Evolutionary conservation across 92 coral and sea anemone genomes (phyloP), one percentile per base, ranked within the genome.

Genomic region (Siderastrea siderea): DNA sequence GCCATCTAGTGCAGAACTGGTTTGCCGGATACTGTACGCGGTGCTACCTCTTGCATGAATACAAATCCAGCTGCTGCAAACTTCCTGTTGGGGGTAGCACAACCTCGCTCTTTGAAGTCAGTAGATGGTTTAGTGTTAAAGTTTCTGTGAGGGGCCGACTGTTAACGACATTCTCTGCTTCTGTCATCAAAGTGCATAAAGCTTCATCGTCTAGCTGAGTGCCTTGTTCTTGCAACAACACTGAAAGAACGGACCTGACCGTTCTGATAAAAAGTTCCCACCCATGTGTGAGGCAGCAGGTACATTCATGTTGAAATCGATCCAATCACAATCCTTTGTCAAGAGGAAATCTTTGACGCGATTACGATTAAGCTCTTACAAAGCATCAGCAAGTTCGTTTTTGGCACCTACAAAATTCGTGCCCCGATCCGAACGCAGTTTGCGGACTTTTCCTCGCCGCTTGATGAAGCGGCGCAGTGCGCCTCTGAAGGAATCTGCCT

Each of bases 51-150:
- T 89, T 89, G 50, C 88, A 59, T 71, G 89, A 75, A 59, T 84
- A 90, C 53, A 84, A 67, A 76, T 84, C 86, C 10, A 88, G 67
- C 47, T 77, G 88, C 48, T 70, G 54, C 68, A 89, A 89, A 68
- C 73, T 76, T 26, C 93, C 90, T 47, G 93, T 86, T 57, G 89
- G 93, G 53, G 86, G 93, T 17, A 90, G 85, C 19, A 84, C 83
- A 6, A 78, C 75, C 51, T 77, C 26, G 7, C 79, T 11, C 63
- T 90, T 90, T 43, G 75, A 16, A 4, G 83, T 90, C 65, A 90
- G 70, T 64, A 90, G 74, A 74, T 90, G 90, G 61, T 90, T 90
- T n/a, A 90, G 93, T 38, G 93, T 86, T 38, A 90, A 38, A 1
- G 90, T 87, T 52, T 85, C 83, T 57, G 87, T 79, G 13, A 87